A percentile compares a stretch with the other conserved stretches of the same genome.
These are phyloP conservation scores for Misgurnus mizolepis DNA, from an alignment of 2,113 vertebrate genomes.

Conservation along the genomic window DNA sequence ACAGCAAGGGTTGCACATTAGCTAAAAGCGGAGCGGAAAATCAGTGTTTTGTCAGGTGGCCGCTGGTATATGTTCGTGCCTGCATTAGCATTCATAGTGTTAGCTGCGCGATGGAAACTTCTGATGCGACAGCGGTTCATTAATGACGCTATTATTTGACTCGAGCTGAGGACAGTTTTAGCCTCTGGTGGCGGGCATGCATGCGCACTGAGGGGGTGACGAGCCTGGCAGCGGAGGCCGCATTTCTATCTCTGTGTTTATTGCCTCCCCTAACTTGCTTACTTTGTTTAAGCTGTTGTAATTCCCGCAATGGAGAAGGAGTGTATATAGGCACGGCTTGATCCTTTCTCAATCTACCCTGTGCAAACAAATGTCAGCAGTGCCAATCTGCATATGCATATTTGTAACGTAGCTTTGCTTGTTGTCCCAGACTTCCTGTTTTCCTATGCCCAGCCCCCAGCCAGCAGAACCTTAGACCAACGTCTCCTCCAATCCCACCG, in stretches of 20 bases:
- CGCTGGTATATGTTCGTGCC: constrained; percentile 32
- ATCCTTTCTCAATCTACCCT: not conserved
- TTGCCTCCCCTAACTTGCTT: constrained; percentile 11
- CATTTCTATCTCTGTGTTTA: constrained; percentile 42
- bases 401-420: constrained; percentile 18
- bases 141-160: constrained; percentile 45
- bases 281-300: constrained; percentile 18
- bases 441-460: constrained; percentile 22
- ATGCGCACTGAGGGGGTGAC: constrained; percentile 26
- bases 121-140: constrained; percentile 9
- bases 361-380: constrained; percentile 5
- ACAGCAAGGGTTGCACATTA: constrained; percentile 8
- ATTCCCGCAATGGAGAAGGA: not conserved
- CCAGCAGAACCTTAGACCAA: constrained; percentile 22
- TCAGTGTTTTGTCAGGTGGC: constrained; percentile 50
- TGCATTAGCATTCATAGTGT: constrained; percentile 44
- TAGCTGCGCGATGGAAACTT: constrained; percentile 43
- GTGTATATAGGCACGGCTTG: not conserved
- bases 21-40: constrained; percentile 32
- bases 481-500: not conserved
- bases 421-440: constrained; percentile 46
- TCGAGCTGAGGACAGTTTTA: constrained; percentile 29
- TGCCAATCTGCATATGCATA: constrained; percentile 36
- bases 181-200: constrained; percentile 23
- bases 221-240: constrained; percentile 24